Conservation (phyloP, 2,888 invertebrate species). For the Drosophila quasianomalipes region DNA sequence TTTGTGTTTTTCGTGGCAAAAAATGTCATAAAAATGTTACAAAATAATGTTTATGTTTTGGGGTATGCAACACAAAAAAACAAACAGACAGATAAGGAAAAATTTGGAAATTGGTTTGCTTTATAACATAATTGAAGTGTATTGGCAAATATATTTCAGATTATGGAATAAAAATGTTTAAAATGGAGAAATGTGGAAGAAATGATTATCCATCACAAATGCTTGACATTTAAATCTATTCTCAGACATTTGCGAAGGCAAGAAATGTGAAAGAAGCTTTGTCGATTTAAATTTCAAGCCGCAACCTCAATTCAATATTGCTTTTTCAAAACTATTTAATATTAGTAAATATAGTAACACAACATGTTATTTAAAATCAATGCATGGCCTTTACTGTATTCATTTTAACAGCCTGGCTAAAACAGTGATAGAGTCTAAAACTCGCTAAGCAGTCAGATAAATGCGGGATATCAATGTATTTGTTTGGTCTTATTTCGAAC, state of each 20-base stretch:
- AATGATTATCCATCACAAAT: background rate
- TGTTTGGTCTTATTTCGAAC: slow-evolving; percentile 27
- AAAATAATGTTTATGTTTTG: background rate
- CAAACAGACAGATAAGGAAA: background rate
- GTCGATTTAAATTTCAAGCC: background rate
- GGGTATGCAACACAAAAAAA: background rate
- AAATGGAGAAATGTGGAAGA: background rate
- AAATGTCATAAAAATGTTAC: slow-evolving; percentile 8
- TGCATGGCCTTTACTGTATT: background rate
- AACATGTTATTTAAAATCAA: background rate
- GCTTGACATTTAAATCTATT: background rate
- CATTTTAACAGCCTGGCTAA: background rate
- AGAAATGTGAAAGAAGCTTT: background rate
- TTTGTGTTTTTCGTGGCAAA: background rate
- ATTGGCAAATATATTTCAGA: background rate
- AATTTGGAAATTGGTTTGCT: background rate
- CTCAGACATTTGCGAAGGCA: background rate
- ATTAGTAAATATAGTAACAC: background rate
- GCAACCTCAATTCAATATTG: background rate
- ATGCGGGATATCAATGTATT: slow-evolving; percentile 15
- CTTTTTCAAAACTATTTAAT: background rate
- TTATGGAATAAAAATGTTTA: background rate
- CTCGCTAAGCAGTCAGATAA: slow-evolving; percentile 6
- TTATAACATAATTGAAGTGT: background rate
- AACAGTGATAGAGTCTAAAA: background rate